Conservation (phyloP, 35 echinoderm and acorn worm genomes). For the Heliocidaris tuberculata region DNA sequence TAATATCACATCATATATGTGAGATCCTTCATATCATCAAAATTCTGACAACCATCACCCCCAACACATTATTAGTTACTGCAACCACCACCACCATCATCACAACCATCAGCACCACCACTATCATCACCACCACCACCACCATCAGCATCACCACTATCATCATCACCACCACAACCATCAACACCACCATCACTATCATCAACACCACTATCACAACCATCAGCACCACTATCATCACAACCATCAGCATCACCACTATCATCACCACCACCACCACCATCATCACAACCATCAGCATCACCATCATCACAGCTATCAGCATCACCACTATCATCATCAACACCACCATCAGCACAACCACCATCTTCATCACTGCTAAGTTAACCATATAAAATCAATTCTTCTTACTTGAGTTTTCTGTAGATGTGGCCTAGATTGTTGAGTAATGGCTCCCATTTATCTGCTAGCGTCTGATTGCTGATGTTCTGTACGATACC, state of each 20-base stretch:
- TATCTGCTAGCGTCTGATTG: constrained; percentile 70
- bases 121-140: neutral
- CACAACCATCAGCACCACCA: neutral
- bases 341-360: neutral
- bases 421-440: constrained; percentile 90
- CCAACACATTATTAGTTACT: neutral
- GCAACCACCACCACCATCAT: neutral
- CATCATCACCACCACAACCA: neutral
- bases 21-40: too few species aligned
- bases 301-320: neutral
- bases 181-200: neutral
- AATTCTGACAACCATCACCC: too few species aligned
- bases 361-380: neutral
- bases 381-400: neutral
- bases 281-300: neutral
- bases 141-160: neutral
- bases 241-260: neutral
- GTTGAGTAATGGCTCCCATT: constrained; percentile 95
- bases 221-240: neutral
- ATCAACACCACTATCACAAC: neutral
- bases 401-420: constrained; percentile 80
- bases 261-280: neutral
- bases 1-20: too few species aligned
- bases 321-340: neutral
- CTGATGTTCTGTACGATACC: constrained; percentile 63